Evolutionary conservation across 2,888 invertebrate genomes (phyloP).

Genomic region (Chorisops tibialis): DNA sequence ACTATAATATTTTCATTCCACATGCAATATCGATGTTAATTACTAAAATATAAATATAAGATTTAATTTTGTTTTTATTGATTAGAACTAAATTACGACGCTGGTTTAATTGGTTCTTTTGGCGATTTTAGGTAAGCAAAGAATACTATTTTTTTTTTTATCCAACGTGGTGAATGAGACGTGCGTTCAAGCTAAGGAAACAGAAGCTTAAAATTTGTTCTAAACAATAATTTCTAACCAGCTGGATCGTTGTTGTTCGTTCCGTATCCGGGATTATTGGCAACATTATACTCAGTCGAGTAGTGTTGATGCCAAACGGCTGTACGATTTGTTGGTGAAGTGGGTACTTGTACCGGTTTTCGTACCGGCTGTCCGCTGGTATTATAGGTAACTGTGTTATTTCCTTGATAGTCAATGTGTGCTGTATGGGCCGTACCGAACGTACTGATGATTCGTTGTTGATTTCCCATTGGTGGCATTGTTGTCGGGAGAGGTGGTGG

Average conservation of each 20-base stretch:
- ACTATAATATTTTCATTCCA: no score
- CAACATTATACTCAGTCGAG: constrained; percentile 47
- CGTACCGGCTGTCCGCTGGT: not conserved
- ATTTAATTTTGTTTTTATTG: no score
- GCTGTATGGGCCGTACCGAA: constrained; percentile 36
- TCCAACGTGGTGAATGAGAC: no score
- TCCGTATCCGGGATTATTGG: constrained; percentile 50
- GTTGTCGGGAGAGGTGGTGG: constrained; percentile 53
- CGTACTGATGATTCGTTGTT: constrained; percentile 39
- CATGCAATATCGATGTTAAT: no score
- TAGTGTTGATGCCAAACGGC: constrained; percentile 45
- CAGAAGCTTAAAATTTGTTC: not conserved
- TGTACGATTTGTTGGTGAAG: constrained; percentile 43
- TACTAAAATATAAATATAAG: no score
- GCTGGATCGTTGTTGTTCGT: constrained; percentile 47
- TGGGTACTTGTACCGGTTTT: constrained; percentile 2
- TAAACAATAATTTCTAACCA: constrained; percentile 42
- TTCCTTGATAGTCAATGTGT: constrained; percentile 30
- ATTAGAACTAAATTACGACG: no score
- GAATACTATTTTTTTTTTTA: no score
- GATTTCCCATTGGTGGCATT: constrained; percentile 47
- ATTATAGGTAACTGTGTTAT: constrained; percentile 20
- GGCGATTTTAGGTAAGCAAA: no score
- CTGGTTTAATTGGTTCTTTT: no score
- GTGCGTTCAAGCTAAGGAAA: no score